Conservation (phyloP, 1,140 invertebrate species). For the Propsilocerus akamusi region DNA sequence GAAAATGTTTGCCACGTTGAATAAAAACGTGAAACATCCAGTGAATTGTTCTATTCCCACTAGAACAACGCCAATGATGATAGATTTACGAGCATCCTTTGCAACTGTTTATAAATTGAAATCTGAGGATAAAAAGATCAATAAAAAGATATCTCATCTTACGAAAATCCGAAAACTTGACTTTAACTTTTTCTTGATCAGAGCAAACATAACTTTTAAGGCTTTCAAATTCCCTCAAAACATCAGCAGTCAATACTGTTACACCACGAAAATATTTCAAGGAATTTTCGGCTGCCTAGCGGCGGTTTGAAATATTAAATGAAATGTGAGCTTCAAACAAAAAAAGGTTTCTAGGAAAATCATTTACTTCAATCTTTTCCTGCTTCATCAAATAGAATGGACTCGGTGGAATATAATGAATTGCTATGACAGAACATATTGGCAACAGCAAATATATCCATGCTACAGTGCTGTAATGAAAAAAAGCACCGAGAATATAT, state of each 20-base stretch:
- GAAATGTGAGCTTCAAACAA: background rate
- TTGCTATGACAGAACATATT: constrained; percentile 7
- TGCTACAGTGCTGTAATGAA: constrained; percentile 21
- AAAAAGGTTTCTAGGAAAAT: too few relatives aligned
- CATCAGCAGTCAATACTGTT: too few relatives aligned
- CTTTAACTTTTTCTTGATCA: too few relatives aligned
- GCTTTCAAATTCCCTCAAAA: too few relatives aligned
- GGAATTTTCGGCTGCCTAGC: constrained; percentile 15
- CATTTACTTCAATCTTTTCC: constrained; percentile 19
- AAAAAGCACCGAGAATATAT: constrained; percentile 29
- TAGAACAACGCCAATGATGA: constrained; percentile 2
- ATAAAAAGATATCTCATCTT: too few relatives aligned
- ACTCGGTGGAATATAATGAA: constrained; percentile 13
- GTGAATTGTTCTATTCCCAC: constrained; percentile 18
- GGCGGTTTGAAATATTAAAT: too few relatives aligned
- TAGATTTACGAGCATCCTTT: background rate
- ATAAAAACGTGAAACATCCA: constrained; percentile 25
- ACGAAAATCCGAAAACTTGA: too few relatives aligned
- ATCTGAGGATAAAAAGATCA: too few relatives aligned
- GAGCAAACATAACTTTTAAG: too few relatives aligned
- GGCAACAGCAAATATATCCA: constrained; percentile 15
- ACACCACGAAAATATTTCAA: constrained; percentile 18
- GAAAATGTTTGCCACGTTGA: constrained; percentile 27
- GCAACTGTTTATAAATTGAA: too few relatives aligned
- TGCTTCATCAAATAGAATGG: constrained; percentile 10